Percentiles rank a stretch among this genome's conserved stretches.
Evolutionary conservation across 2,797 vertebrate genomes (phyloP).

Genomic region (Poecilia velifera): DNA sequence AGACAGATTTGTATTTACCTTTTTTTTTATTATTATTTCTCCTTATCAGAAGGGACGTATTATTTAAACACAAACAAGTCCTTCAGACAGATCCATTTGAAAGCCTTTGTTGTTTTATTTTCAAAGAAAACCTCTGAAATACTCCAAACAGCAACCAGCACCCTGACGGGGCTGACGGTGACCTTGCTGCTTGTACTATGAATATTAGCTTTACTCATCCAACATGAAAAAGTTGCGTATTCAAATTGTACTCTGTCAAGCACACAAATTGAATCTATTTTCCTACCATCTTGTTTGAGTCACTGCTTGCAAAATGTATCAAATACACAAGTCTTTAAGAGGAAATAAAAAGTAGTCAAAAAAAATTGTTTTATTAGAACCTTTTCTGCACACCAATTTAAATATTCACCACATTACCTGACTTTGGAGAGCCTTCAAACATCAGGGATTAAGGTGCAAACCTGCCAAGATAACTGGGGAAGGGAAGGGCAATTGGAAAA

Average conservation of each 20-base stretch:
- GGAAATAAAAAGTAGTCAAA: neutral
- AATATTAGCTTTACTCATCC: neutral
- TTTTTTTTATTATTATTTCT: neutral
- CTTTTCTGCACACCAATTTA: neutral
- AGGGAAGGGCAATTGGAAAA: constrained; percentile 55
- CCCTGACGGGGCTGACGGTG: neutral
- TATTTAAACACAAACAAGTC: neutral
- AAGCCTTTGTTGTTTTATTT: neutral
- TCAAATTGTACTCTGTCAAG: neutral
- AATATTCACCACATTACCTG: neutral
- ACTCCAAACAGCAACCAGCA: neutral
- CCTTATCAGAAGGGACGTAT: neutral
- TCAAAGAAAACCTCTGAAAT: neutral
- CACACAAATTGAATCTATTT: constrained; percentile 2
- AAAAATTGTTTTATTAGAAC: neutral
- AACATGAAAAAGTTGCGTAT: neutral
- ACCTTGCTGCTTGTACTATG: neutral
- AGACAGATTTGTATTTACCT: neutral
- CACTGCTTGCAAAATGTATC: neutral
- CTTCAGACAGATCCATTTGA: neutral
- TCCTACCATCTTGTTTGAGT: neutral
- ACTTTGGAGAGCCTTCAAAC: constrained; percentile 10
- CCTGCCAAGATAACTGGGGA: neutral
- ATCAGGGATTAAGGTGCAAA: constrained; percentile 21
- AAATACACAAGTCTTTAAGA: neutral